phyloP scores from a whole-genome alignment of 2,888 invertebrate species.

The Hipparchia sbordonii region DNA sequence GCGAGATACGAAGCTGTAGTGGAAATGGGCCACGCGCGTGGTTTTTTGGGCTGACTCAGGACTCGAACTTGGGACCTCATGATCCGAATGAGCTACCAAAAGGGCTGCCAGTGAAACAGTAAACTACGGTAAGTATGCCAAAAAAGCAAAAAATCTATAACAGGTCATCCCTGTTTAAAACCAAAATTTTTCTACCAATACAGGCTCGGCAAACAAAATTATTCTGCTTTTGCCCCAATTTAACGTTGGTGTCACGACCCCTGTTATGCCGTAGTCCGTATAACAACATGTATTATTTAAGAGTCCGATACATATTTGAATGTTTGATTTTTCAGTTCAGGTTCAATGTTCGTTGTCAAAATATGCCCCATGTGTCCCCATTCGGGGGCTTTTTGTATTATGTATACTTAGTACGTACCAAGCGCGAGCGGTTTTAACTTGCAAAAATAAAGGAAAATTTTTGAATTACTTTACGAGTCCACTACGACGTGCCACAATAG shows the following conservation, averaged over 20 bases:
- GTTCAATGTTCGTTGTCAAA: slow-evolving; percentile 61
- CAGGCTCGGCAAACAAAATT: neutral
- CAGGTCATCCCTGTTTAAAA: no score
- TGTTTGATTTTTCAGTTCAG: slow-evolving; percentile 55
- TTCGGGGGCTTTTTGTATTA: neutral
- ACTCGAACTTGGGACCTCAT: no score
- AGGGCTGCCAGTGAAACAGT: no score
- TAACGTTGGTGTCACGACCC: slow-evolving; percentile 25
- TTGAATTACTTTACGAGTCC: neutral
- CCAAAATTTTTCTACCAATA: no score
- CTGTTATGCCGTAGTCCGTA: slow-evolving; percentile 16
- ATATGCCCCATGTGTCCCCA: slow-evolving; percentile 12
- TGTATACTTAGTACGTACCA: no score
- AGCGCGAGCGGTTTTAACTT: neutral
- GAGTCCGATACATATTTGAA: slow-evolving; percentile 46
- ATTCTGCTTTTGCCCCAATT: slow-evolving; percentile 24
- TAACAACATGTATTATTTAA: slow-evolving; percentile 30
- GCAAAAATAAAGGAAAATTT: slow-evolving; percentile 8
- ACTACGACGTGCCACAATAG: neutral
- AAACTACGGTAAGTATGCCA: no score
- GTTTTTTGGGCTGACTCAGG: no score
- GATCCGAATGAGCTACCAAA: no score
- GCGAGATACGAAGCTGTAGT: no score
- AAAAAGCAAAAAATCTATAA: no score
- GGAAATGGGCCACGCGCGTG: no score